These are phyloP conservation scores for Cyrtodaria siliqua DNA, from an alignment of 2,888 invertebrate genomes.

Conservation along the genomic window DNA sequence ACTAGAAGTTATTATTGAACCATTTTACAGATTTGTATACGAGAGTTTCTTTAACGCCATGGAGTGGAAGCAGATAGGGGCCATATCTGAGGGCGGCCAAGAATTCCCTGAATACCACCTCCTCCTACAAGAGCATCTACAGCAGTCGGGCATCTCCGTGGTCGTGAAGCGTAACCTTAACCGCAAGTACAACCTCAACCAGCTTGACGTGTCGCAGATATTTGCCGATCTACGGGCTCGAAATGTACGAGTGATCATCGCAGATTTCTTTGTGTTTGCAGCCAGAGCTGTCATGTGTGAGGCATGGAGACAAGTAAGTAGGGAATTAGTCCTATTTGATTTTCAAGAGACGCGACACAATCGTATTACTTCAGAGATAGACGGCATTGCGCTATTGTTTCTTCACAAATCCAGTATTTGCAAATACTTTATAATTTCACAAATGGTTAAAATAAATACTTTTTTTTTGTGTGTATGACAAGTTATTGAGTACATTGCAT, in stretches of 20 bases:
- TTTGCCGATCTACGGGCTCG: slow-evolving; percentile 88
- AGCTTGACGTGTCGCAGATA: slow-evolving; percentile 74
- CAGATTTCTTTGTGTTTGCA: slow-evolving; percentile 90
- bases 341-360: too few species aligned
- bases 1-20: too few species aligned
- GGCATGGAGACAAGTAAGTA: slow-evolving; percentile 88
- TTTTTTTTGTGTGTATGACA: too few species aligned
- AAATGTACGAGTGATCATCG: slow-evolving; percentile 92
- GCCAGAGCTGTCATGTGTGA: slow-evolving; percentile 93
- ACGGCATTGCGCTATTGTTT: too few species aligned
- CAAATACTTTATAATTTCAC: too few species aligned
- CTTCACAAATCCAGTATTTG: too few species aligned
- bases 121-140: slow-evolving; percentile 90
- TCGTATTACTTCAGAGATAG: too few species aligned
- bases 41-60: slow-evolving; percentile 77
- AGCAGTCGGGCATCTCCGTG: slow-evolving; percentile 89
- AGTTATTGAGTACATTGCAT: too few species aligned
- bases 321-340: too few species aligned
- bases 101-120: slow-evolving; percentile 93
- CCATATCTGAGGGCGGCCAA: slow-evolving; percentile 92
- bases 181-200: slow-evolving; percentile 87
- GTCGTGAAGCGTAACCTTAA: slow-evolving; percentile 91
- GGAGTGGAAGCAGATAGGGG: slow-evolving; percentile 91
- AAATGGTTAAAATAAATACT: too few species aligned
- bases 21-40: slow-evolving; percentile 88